Base-by-base conservation (phyloP, 2,888 invertebrate species). In the Conus canariensis region DNA sequence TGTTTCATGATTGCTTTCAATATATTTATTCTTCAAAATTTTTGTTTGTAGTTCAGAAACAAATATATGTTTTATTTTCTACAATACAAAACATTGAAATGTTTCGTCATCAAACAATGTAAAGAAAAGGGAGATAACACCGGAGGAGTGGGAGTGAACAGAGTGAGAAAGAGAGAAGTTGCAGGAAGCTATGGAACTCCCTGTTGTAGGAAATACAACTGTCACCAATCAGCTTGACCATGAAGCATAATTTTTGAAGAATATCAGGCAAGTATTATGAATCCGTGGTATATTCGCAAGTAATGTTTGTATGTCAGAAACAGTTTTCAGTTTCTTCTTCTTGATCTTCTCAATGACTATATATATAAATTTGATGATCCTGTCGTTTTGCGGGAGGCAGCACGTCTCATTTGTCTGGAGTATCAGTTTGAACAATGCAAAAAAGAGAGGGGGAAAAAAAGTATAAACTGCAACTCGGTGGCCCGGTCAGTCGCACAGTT, bases 91-190 rank as follows among this genome's bases (percentile, higher is more conserved):
- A 58, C 6, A 56, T 7, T 58, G 16, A 85, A 45, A 30, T 30
- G n/a, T 45, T 60, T 67, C 87, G 87, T 87, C 87, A 87, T 87
- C 87, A 87, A 58, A 58, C 45, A 19, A 58, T 87, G 87, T 58
- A n/a, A 12, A 67, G 30, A 25, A 9, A 87, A 87, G 87, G 87
- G 87, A 87, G 87, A 64, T 87, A 74, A 87, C 74, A n/a, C 58
- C 3, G 56, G 10, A 59, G 22, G 12, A 87, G 87, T 87, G 87
- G 87, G 87, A 87, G 87, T 58, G 14, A 70, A 87, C 67, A 45
- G 30, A 74, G 9, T n/a, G n/a, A n/a, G 74, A 74, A 25, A n/a
- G 67, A 94, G 92, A 14, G 60, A 64, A 64, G 59, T 94, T 96
- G 92, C 92, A 96, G 91, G 92, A 92, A 70, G 16, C 22, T 25